Base-by-base conservation (phyloP, 2,797 vertebrate genomes). In the Mionectes olivaceus region DNA sequence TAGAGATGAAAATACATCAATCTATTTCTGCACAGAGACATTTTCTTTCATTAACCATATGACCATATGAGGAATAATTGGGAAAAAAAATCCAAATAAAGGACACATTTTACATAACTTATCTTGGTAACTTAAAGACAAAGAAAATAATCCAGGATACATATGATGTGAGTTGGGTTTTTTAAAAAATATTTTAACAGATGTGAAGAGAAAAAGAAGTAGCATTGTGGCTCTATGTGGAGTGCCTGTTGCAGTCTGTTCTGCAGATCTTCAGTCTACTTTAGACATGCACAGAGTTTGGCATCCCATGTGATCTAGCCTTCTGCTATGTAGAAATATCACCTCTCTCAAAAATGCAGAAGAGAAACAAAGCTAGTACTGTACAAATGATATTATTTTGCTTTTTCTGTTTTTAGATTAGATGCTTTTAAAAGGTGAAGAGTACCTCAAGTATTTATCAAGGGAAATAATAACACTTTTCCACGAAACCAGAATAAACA, bases 391-490 rank as follows among this genome's bases (percentile, higher is more conserved):
- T 32, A 32, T 39, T 50, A 53, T 65, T 67, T 73, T 47, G 30
- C 13, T 46, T n/a, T 52, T 76, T 35, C 32, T 67, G 3, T 1
- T 80, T 68, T 83, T 53, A 39, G 9, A 32, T 30, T 33, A n/a
- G 41, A 44, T 55, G 19, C 1, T 61, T 90, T 90, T 63, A 85
- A 88, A 82, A 59, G 19, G 64, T 35, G 9, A 55, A 47, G 30
- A 60, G 10, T 25, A 59, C 25, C 19, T 71, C 37, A 83, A 90
- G 83, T 82, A 71, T 56, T 88, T 83, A 59, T 84, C 55, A 69
- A 56, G 32, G 37, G 56, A 93, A 93, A 93, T 91, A 90, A 68
- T 28, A 71, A 56, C 12, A 24, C 7, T 88, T 95, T 97, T 65
- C 56, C n/a, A 43, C 49, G 71, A 94, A 90, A 60, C 32, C n/a